A percentile compares a stretch with the other conserved stretches of the same genome.
Conservation (phyloP, 2,797 vertebrate species). For the Lophius americanus region DNA sequence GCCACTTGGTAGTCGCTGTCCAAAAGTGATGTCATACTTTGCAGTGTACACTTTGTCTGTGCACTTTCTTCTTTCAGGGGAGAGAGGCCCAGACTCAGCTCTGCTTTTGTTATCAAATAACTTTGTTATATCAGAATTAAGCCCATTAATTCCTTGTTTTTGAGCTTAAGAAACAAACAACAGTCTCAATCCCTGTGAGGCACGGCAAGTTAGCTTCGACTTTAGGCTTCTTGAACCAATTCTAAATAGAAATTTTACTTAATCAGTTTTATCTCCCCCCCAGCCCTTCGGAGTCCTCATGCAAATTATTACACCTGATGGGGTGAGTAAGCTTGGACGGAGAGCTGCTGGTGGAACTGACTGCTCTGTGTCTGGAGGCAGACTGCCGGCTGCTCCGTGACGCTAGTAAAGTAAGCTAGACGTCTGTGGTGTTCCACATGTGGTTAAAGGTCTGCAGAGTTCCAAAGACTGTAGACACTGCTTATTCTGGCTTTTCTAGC, state of each 20-base stretch:
- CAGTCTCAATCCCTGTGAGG: conserved; percentile 33
- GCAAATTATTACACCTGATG: conserved; percentile 75
- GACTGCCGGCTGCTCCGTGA: conserved; percentile 59
- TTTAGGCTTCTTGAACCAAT: conserved; percentile 23
- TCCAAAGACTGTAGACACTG: conserved; percentile 64
- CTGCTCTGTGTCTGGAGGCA: conserved; percentile 57
- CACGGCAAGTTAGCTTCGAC: conserved; percentile 16
- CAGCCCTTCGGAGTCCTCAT: conserved; percentile 47
- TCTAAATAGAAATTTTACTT: conserved; percentile 69
- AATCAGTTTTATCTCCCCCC: conserved; percentile 71
- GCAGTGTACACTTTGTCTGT: conserved; percentile 72
- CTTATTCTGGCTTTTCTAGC: conserved; percentile 60
- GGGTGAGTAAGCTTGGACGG: conserved; percentile 71
- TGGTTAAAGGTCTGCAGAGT: conserved; percentile 50
- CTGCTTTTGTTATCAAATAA: conserved; percentile 59
- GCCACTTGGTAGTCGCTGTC: conserved; percentile 56
- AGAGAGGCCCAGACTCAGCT: conserved; percentile 48
- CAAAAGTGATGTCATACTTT: conserved; percentile 78
- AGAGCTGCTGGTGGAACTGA: conserved; percentile 59
- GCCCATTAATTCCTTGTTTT: conserved; percentile 70
- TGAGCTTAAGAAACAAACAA: conserved; percentile 57
- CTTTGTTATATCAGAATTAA: conserved; percentile 57
- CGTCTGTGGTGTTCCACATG: conserved; percentile 76
- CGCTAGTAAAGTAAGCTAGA: conserved; percentile 71
- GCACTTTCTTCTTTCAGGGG: conserved; percentile 65